Percentiles rank a stretch among this genome's conserved stretches.
Conservation (phyloP, 1,140 invertebrate genomes). For the Pararge aegeria region DNA sequence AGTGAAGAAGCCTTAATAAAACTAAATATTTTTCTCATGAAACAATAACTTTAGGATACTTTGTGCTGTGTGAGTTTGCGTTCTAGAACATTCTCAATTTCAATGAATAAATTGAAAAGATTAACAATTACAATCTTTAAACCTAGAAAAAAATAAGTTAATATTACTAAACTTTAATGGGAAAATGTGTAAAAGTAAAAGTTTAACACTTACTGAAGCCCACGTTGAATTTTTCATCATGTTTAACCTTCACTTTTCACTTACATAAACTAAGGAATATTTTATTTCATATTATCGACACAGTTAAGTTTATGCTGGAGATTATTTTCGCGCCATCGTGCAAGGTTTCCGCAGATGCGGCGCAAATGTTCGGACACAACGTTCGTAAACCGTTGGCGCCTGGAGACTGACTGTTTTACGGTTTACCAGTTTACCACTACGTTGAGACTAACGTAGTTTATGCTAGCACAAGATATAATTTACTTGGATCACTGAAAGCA, state of each 20-base stretch:
- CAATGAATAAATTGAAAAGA: too few relatives aligned
- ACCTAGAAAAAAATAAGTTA: too few relatives aligned
- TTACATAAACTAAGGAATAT: constrained; percentile 17
- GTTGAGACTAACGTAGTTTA: background rate
- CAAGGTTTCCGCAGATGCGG: constrained; percentile 53
- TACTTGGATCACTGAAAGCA: background rate
- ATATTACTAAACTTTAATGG: background rate
- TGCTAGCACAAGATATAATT: background rate
- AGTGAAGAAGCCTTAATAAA: too few relatives aligned
- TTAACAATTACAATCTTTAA: too few relatives aligned
- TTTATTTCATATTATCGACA: constrained; percentile 25
- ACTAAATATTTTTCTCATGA: too few relatives aligned
- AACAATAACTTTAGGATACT: too few relatives aligned
- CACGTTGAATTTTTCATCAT: constrained; percentile 44
- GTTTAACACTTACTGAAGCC: constrained; percentile 40
- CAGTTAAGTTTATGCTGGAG: constrained; percentile 11
- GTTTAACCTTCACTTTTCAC: constrained; percentile 25
- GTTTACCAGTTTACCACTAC: background rate
- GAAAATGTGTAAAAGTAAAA: background rate
- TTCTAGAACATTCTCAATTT: too few relatives aligned
- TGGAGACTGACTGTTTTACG: constrained; percentile 41
- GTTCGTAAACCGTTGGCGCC: constrained; percentile 37
- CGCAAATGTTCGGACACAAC: constrained; percentile 32
- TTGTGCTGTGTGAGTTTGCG: too few relatives aligned
- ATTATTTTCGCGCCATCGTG: constrained; percentile 58